A percentile compares a stretch with the other conserved stretches of the same genome.
Conservation (phyloP, 92 coral and sea anemone genomes). For the Siderastrea siderea region DNA sequence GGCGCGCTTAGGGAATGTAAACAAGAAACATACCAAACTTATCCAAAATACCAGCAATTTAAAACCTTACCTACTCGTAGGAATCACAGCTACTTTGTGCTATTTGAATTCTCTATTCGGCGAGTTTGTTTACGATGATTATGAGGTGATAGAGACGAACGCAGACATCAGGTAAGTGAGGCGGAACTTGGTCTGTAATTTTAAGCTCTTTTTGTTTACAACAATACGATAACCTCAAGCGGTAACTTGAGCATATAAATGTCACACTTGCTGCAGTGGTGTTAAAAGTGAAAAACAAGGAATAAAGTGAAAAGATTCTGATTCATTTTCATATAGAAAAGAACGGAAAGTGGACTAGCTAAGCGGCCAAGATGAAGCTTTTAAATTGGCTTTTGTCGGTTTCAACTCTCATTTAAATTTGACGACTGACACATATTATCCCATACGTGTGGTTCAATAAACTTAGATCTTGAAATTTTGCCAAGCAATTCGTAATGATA, state of each 20-base stretch:
- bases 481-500: not conserved
- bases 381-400: not conserved
- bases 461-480: not conserved
- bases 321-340: no score
- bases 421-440: not conserved
- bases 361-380: not conserved
- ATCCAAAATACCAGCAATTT: not conserved
- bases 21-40: slow-evolving; percentile 12
- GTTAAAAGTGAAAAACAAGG: not conserved
- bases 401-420: not conserved
- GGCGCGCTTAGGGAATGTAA: slow-evolving; percentile 21
- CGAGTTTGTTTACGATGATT: slow-evolving; percentile 87
- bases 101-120: slow-evolving; percentile 80
- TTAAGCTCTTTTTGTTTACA: not conserved
- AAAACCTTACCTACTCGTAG: slow-evolving; percentile 37
- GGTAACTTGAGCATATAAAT: not conserved
- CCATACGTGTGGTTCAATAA: not conserved
- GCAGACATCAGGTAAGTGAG: slow-evolving; percentile 76
- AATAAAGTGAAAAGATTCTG: no score
- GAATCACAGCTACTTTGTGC: slow-evolving; percentile 57
- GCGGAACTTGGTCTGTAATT: not conserved
- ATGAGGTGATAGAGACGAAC: slow-evolving; percentile 83
- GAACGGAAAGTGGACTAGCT: not conserved
- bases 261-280: not conserved
- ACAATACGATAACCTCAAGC: not conserved